Conservation (phyloP, 1,140 invertebrate species). For the Carposina sasakii region DNA sequence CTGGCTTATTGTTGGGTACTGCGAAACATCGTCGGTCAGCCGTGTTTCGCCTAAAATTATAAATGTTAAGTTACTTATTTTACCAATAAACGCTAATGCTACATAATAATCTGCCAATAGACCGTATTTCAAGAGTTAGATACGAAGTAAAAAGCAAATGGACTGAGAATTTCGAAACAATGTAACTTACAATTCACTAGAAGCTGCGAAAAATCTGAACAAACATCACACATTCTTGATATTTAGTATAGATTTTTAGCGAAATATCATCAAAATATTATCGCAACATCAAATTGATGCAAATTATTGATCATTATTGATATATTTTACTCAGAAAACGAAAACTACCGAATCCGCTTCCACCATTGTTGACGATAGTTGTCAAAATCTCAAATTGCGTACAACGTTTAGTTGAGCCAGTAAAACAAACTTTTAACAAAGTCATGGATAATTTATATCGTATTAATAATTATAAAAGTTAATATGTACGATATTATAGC, state of each 20-base stretch:
- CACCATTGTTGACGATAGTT: slow-evolving; percentile 71
- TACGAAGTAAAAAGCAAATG: slow-evolving; percentile 25
- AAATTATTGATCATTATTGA: slow-evolving; percentile 68
- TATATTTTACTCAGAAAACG: slow-evolving; percentile 68
- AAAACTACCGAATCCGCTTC: slow-evolving; percentile 61
- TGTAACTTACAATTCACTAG: slow-evolving; percentile 82
- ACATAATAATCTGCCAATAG: neutral
- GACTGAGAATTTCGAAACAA: slow-evolving; percentile 61
- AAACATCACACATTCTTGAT: slow-evolving; percentile 84
- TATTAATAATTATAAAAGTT: too few species aligned
- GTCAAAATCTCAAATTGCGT: slow-evolving; percentile 56
- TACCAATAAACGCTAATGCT: neutral
- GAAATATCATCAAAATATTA: slow-evolving; percentile 66
- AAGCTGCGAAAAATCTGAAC: slow-evolving; percentile 84
- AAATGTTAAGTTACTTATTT: neutral
- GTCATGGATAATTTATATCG: too few species aligned
- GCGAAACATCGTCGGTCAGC: slow-evolving; percentile 75
- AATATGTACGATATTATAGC: too few species aligned
- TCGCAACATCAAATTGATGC: slow-evolving; percentile 48
- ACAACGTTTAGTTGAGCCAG: slow-evolving; percentile 5
- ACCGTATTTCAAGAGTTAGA: neutral
- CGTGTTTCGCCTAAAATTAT: slow-evolving; percentile 74
- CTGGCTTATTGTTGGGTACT: slow-evolving; percentile 75
- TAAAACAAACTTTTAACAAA: too few species aligned
- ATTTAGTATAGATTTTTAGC: slow-evolving; percentile 47